Conservation (phyloP, 2,888 invertebrate genomes). For the Kuschelorhynchus macadamiae region DNA sequence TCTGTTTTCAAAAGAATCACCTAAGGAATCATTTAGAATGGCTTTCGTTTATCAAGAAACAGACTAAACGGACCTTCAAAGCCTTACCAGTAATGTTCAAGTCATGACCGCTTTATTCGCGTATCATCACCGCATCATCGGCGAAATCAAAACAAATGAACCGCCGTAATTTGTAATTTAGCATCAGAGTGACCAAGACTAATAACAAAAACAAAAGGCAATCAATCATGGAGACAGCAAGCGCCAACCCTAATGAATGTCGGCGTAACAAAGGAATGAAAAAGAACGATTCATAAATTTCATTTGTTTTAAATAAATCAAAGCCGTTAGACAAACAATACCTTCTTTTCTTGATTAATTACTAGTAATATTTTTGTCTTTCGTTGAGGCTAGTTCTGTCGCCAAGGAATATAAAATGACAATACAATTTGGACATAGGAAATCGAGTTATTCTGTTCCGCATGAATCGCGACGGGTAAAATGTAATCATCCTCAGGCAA, state of each 20-base stretch:
- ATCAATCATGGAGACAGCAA: slow-evolving; percentile 61
- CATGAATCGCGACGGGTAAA: neutral
- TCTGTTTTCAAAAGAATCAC: too few species aligned
- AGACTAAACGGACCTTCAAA: too few species aligned
- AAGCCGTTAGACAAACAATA: slow-evolving; percentile 62
- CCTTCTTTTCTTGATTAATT: slow-evolving; percentile 61
- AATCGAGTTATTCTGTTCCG: too few species aligned
- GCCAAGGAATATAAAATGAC: too few species aligned
- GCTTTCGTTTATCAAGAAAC: too few species aligned
- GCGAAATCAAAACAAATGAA: slow-evolving; percentile 48
- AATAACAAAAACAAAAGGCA: slow-evolving; percentile 57
- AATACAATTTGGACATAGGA: too few species aligned
- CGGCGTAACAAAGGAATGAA: slow-evolving; percentile 59
- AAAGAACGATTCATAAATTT: slow-evolving; percentile 64
- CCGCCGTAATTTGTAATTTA: slow-evolving; percentile 50
- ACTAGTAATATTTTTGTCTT: slow-evolving; percentile 55
- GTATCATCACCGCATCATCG: slow-evolving; percentile 30
- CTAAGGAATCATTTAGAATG: too few species aligned
- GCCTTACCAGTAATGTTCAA: neutral
- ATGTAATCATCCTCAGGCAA: neutral
- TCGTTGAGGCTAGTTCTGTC: neutral
- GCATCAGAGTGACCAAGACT: slow-evolving; percentile 50
- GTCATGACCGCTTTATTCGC: slow-evolving; percentile 4
- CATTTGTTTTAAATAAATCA: slow-evolving; percentile 65
- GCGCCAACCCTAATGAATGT: slow-evolving; percentile 61